These are phyloP conservation scores for Dexiosoma caninum DNA, from an alignment of 2,888 invertebrate species.

Conservation along the genomic window DNA sequence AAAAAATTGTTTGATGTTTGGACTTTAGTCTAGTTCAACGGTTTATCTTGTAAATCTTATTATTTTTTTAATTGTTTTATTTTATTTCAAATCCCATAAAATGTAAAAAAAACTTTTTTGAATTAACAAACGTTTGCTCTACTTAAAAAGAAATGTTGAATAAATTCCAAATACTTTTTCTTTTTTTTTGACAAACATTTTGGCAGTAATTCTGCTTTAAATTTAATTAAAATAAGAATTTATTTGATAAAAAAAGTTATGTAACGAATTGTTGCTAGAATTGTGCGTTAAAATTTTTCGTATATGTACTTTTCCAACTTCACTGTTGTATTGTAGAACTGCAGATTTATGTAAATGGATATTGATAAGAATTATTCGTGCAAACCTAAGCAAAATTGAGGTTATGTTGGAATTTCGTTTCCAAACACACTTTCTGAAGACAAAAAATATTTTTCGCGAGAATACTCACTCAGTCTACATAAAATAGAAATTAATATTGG, in stretches of 20 bases:
- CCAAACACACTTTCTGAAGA: too few species aligned
- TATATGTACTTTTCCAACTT: too few species aligned
- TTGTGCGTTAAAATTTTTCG: too few species aligned
- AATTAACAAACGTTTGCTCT: background rate
- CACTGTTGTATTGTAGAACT: too few species aligned
- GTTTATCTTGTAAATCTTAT: background rate
- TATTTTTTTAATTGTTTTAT: background rate
- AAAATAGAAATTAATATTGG: too few species aligned
- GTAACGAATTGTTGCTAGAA: too few species aligned
- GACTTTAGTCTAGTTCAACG: constrained; percentile 6
- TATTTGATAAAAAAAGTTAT: background rate
- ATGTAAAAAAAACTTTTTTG: background rate
- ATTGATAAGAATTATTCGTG: too few species aligned
- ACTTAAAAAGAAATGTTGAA: constrained; percentile 9
- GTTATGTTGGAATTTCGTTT: too few species aligned
- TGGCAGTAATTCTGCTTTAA: background rate
- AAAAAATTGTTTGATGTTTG: constrained; percentile 18
- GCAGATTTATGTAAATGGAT: too few species aligned
- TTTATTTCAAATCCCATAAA: background rate
- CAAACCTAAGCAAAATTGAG: too few species aligned
- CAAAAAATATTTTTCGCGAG: too few species aligned
- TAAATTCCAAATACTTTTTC: constrained; percentile 6
- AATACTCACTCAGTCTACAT: too few species aligned
- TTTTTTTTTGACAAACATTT: background rate
- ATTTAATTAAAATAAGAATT: background rate